Base-by-base conservation (phyloP, 2,113 vertebrate genomes). In the Lepus americanus region DNA sequence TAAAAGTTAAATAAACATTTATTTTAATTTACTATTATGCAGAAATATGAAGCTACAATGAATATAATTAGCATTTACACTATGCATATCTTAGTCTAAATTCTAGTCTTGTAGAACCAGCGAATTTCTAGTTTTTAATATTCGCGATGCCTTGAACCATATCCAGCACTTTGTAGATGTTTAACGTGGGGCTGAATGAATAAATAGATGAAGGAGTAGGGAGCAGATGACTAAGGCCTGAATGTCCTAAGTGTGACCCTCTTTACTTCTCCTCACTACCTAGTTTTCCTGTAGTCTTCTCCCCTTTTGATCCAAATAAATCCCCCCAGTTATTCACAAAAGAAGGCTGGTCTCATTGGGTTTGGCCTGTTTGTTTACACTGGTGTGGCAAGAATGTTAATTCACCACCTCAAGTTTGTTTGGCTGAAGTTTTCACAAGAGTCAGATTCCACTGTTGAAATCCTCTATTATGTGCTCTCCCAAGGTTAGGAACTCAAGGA, bases 61-160 rank as follows among this genome's bases (percentile, higher is more conserved):
- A 55, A 92, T 94, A 14, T 51, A 90, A 85, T 63, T 73, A 63
- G 25, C 64, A 64, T 64, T 94, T 89, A 89, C 90, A 67, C 25
- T 92, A 33, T 63, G 31, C 17, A 39, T 72, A 20, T 61, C 77
- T 96, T 85, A 27, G 0, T 96, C 22, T 89, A 84, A 85, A 94
- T 55, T 78, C 81, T 13, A 88, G 44, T 85, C 11, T 77, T 31
- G 9, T 74, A 55, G 84, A 81, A 51, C 44, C n/a, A 87, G 23
- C 67, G 11, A 27, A 87, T 80, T 94, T 93, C 44, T 93, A 73
- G 73, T 95, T 96, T 94, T 90, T 92, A 73, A 94, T 16, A 55
- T 95, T 31, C 49, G 33, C 12, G 36, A 70, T 39, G 51, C 39
- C 67, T 86, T 81, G 14, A 79, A 67, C 33, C 79, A 73, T 63